Percentiles rank a stretch among this genome's conserved stretches.
These are phyloP conservation scores for Aphis gossypii DNA, from an alignment of 1,140 invertebrate genomes.

Conservation along the genomic window DNA sequence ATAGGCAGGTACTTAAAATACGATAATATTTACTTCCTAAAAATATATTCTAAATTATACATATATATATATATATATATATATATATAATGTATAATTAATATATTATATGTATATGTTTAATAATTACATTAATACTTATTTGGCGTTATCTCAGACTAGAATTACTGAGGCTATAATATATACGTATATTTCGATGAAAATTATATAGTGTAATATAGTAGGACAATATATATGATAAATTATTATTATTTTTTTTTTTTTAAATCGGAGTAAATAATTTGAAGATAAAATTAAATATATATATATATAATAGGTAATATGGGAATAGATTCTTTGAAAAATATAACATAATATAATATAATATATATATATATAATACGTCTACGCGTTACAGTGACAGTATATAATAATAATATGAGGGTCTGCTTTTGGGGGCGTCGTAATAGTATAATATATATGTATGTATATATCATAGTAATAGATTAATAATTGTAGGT, in stretches of 20 bases:
- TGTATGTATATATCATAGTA: neutral
- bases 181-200: neutral
- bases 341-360: conserved; percentile 41
- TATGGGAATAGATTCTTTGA: conserved; percentile 21
- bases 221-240: neutral
- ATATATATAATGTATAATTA: neutral
- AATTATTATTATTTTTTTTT: neutral
- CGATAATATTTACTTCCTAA: neutral
- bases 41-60: conserved; percentile 7
- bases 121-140: neutral
- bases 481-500: neutral
- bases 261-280: neutral
- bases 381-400: conserved; percentile 7
- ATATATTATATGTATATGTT: neutral
- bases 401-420: neutral
- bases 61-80: neutral
- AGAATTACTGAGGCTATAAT: conserved; percentile 26
- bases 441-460: neutral
- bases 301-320: neutral
- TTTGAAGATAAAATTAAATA: conserved; percentile 39
- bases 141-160: conserved; percentile 11
- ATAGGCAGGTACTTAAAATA: neutral
- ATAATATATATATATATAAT: neutral
- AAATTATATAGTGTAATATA: neutral
- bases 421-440: neutral